Evolutionary conservation across 2,797 vertebrate genomes (phyloP), one percentile per base, ranked within the genome.

Genomic region (Alcedo atthis): DNA sequence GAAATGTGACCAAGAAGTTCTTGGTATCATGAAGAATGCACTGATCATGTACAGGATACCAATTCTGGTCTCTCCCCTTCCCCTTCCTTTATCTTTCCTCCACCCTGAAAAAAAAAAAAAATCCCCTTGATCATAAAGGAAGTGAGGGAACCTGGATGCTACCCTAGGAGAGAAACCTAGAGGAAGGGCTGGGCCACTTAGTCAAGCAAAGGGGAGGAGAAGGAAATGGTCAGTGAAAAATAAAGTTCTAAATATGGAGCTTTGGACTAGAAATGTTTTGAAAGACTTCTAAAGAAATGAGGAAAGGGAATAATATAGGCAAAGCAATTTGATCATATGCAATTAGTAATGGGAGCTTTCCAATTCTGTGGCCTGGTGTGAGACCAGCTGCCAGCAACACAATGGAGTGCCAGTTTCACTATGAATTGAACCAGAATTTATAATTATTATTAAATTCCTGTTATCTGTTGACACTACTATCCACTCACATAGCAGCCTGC

Each of bases 161-260:
- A 89, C 35, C 55, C 24, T 62, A 45, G 45, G 67, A 87, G 10
- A 57, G 58, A 87, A 92, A 93, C 28, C 42, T 73, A 18, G 81
- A 96, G 94, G 96, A 97, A 97, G 94, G 95, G 95, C 77, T 97
- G 68, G 89, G 94, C 53, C 68, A 74, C 62, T 96, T 95, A 96
- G 85, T 95, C 94, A 96, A 87, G 75, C 25, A 75, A 55, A 67
- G n/a, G 70, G 89, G 92, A 94, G 92, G 92, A 94, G 90, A 91
- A 95, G 93, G 95, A 95, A 96, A 88, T 79, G 58, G 69, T 85
- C 32, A 53, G 17, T 92, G 71, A 92, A 91, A 95, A 79, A 81
- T 46, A 61, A 77, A 28, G n/a, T 78, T 89, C 81, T 87, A 78
- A 85, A 71, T 87, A 33, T 69, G 81, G 54, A 21, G 4, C 40